A percentile compares a stretch with the other conserved stretches of the same genome.
These are phyloP conservation scores for Pseudoatta argentina DNA, from an alignment of 1,140 invertebrate genomes.

Conservation along the genomic window DNA sequence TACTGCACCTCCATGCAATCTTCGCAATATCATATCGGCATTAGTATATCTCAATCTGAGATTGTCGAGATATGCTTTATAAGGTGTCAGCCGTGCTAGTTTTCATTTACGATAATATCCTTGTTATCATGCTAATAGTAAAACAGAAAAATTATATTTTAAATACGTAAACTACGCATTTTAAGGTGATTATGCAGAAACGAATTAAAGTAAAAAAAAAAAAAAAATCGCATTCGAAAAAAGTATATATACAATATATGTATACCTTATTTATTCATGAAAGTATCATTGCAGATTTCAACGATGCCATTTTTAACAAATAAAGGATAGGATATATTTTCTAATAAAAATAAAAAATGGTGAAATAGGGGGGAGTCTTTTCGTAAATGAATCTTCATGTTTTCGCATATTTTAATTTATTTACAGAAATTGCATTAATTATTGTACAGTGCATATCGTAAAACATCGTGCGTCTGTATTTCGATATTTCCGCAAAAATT, in stretches of 20 bases:
- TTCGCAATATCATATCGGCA: slow-evolving; percentile 45
- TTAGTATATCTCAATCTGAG: slow-evolving; percentile 33
- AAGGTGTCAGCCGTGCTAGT: slow-evolving; percentile 19
- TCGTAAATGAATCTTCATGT: background rate
- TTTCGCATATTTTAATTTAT: slow-evolving; percentile 35
- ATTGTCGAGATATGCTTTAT: background rate
- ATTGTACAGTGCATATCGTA: background rate
- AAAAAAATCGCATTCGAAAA: background rate
- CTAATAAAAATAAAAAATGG: background rate
- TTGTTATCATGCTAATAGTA: background rate
- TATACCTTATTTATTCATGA: background rate
- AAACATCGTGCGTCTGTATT: slow-evolving; percentile 10
- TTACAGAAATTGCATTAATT: slow-evolving; percentile 35
- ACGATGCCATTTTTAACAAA: slow-evolving; percentile 10
- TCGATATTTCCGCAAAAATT: slow-evolving; percentile 37
- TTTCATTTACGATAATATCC: slow-evolving; percentile 10
- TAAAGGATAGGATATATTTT: background rate
- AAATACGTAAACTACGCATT: background rate
- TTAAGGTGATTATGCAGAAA: slow-evolving; percentile 9
- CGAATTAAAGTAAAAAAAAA: background rate
- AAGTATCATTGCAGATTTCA: background rate
- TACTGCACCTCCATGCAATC: slow-evolving; percentile 36
- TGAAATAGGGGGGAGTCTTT: background rate
- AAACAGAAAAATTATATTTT: background rate
- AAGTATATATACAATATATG: background rate